A percentile compares a stretch with the other conserved stretches of the same genome.
These are phyloP conservation scores for Pomacea maculata DNA, from an alignment of 1,140 invertebrate genomes.

Conservation along the genomic window DNA sequence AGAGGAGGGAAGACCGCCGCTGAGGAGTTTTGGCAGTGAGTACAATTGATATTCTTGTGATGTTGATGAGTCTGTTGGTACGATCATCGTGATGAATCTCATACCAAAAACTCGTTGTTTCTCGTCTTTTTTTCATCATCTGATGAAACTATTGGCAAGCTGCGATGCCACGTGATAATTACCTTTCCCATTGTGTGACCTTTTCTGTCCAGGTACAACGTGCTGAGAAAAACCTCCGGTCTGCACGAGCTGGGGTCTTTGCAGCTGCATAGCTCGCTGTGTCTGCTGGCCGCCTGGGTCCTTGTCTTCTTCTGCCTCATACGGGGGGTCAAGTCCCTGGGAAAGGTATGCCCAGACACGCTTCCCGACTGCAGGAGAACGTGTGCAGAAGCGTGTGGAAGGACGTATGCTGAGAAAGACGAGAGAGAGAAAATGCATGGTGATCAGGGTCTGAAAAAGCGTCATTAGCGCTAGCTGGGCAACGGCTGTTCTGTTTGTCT, in stretches of 20 bases:
- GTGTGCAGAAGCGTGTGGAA: too few species aligned
- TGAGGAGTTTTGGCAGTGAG: slow-evolving; percentile 54
- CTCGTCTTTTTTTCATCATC: too few species aligned
- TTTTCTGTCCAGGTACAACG: slow-evolving; percentile 41
- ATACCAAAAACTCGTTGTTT: too few species aligned
- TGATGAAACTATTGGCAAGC: neutral
- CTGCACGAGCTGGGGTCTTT: slow-evolving; percentile 64
- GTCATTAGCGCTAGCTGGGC: too few species aligned
- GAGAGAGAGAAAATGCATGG: too few species aligned
- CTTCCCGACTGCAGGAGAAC: too few species aligned
- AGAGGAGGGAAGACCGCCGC: slow-evolving; percentile 27
- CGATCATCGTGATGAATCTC: too few species aligned
- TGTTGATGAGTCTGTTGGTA: too few species aligned
- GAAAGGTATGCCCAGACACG: slow-evolving; percentile 27
- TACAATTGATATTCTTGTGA: neutral
- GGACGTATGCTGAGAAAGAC: too few species aligned
- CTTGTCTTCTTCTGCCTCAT: slow-evolving; percentile 65
- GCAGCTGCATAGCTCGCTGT: slow-evolving; percentile 71
- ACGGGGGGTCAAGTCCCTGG: slow-evolving; percentile 72
- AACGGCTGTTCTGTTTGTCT: too few species aligned
- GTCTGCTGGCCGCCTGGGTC: slow-evolving; percentile 62
- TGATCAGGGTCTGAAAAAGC: too few species aligned
- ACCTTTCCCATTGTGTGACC: neutral
- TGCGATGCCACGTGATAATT: neutral
- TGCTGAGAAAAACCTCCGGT: slow-evolving; percentile 48